Evolutionary conservation across 2,797 vertebrate species (phyloP), one percentile per base, ranked within the genome.

Genomic region (Lagodon rhomboides): DNA sequence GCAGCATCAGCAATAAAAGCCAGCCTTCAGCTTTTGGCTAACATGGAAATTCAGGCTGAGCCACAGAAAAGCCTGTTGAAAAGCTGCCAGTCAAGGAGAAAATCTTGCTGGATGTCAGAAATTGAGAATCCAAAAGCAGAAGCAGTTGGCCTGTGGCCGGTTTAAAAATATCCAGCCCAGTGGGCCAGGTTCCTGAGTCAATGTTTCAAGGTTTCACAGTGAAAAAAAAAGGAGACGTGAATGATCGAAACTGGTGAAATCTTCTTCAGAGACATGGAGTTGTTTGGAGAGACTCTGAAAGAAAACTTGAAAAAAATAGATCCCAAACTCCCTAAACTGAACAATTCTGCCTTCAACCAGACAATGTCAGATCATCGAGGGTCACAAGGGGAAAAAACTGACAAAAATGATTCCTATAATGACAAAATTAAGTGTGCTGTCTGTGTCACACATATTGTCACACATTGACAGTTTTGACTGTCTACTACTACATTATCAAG

Each of bases 41-140:
- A 63, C 73, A 73, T 44, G 63, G 71, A 88, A 85, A 73, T 56
- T 76, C 55, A 18, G 71, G 53, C 72, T 10, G 54, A 71, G 71
- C 53, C 67, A 53, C 79, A 77, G 68, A 65, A 47, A 12, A 55
- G 77, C 64, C 44, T 25, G 55, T 18, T 62, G 68, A 83, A 88
- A 75, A 85, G 53, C 63, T 59, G 77, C 65, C 75, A 62, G 72
- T 73, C 80, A 56, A 68, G 67, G 64, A 78, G 68, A 79, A 79
- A 77, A 66, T 80, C 55, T 73, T 50, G 74, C 79, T 69, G 66
- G 67, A 67, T 53, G 50, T 56, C 68, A 73, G 68, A 85, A 86
- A 89, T 12, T 8, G 34, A 76, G 68, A 68, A 64, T 77, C 68
- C 59, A 71, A 85, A 91, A 92, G 81, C 86, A 91, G 85, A 91